Percentiles rank a stretch among this genome's conserved stretches.
These are phyloP conservation scores for Luperina testacea DNA, from an alignment of 2,888 invertebrate genomes.

Conservation along the genomic window DNA sequence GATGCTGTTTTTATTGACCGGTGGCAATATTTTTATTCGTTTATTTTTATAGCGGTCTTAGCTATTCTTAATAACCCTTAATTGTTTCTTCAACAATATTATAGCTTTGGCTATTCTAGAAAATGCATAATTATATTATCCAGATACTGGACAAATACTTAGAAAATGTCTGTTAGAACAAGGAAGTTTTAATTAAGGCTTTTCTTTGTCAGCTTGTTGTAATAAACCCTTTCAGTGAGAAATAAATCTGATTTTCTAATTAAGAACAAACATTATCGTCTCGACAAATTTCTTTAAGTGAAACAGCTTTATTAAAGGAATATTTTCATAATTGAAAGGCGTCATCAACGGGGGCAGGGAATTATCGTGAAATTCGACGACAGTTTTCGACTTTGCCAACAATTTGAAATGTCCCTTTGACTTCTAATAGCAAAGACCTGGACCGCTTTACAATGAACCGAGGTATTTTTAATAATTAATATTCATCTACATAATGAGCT, in stretches of 20 bases:
- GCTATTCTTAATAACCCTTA: background rate
- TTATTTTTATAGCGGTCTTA: too few relatives aligned
- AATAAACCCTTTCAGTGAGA: slow-evolving; percentile 67
- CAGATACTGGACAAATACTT: slow-evolving; percentile 21
- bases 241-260: slow-evolving; percentile 79
- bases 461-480: slow-evolving; percentile 72
- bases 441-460: slow-evolving; percentile 29
- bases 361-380: slow-evolving; percentile 73
- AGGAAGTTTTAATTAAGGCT: slow-evolving; percentile 58
- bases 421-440: slow-evolving; percentile 51
- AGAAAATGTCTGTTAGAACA: slow-evolving; percentile 14
- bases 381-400: slow-evolving; percentile 74
- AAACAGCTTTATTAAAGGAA: slow-evolving; percentile 75
- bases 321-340: slow-evolving; percentile 79
- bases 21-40: background rate
- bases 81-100: background rate
- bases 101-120: background rate
- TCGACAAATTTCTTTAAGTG: slow-evolving; percentile 71
- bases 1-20: background rate
- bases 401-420: slow-evolving; percentile 50
- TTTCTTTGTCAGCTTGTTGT: slow-evolving; percentile 70
- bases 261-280: slow-evolving; percentile 78
- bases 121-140: slow-evolving; percentile 19
- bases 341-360: slow-evolving; percentile 66
- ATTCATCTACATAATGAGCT: slow-evolving; percentile 76